phyloP scores from a whole-genome alignment of 2,113 vertebrate species.

The Leptodactylus fuscus region DNA sequence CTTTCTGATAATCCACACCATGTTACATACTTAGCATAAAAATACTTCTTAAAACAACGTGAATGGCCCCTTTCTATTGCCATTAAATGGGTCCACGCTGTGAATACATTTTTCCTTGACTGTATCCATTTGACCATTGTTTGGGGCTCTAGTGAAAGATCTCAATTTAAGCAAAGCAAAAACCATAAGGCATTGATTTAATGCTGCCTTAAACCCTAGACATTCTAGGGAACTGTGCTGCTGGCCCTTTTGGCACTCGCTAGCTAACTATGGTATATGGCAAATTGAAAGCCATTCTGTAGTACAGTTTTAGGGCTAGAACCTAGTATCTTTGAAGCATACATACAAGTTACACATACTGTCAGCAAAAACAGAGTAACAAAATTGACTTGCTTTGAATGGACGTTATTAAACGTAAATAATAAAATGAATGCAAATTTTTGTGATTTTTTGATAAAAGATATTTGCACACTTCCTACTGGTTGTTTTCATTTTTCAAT shows the following conservation, averaged over 20 bases:
- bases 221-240: conserved; percentile 41
- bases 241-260: background rate
- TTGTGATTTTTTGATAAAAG: conserved; percentile 39
- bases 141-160: background rate
- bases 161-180: background rate
- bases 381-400: background rate
- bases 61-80: background rate
- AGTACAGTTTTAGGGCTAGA: background rate
- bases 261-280: background rate
- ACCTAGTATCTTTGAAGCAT: background rate
- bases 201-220: conserved; percentile 42
- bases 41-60: too few species aligned
- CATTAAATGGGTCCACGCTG: background rate
- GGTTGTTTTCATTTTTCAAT: conserved; percentile 3
- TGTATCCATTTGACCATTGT: background rate
- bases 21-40: too few species aligned
- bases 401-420: background rate
- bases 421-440: background rate
- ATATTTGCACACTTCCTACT: conserved; percentile 10
- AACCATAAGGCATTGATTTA: background rate
- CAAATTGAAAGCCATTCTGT: conserved; percentile 9
- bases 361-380: background rate
- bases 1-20: too few species aligned
- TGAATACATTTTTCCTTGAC: background rate
- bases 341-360: background rate